Conservation (phyloP, 2,888 invertebrate species). For the Tachina fera region DNA sequence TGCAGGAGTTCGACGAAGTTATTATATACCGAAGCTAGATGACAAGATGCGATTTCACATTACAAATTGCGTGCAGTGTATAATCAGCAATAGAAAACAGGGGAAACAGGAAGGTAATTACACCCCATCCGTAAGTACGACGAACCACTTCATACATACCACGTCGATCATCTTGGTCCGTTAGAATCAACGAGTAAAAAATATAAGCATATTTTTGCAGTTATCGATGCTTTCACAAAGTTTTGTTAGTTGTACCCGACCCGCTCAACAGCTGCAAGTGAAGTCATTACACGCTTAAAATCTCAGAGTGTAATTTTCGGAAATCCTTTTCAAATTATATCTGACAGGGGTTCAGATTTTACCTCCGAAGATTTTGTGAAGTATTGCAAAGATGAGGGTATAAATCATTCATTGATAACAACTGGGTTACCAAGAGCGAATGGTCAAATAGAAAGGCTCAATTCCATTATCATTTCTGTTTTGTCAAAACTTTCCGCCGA, state of each 20-base stretch:
- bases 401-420: slow-evolving; percentile 48
- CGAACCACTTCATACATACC: not conserved
- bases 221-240: not conserved
- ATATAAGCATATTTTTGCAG: not conserved
- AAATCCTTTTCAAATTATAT: slow-evolving; percentile 77
- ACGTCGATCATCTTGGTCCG: not conserved
- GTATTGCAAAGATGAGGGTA: slow-evolving; percentile 77
- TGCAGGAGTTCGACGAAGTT: slow-evolving; percentile 46
- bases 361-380: slow-evolving; percentile 74
- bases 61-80: too few species aligned
- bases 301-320: slow-evolving; percentile 78
- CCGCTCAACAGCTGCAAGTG: not conserved
- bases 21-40: slow-evolving; percentile 52
- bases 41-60: slow-evolving; percentile 55
- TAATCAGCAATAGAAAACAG: slow-evolving; percentile 36
- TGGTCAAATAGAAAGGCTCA: slow-evolving; percentile 45
- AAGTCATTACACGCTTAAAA: not conserved
- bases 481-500: slow-evolving; percentile 51
- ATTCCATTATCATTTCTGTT: slow-evolving; percentile 38
- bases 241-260: slow-evolving; percentile 7
- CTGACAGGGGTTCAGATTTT: slow-evolving; percentile 77
- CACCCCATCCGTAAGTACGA: slow-evolving; percentile 37
- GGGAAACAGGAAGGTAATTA: slow-evolving; percentile 41
- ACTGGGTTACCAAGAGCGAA: slow-evolving; percentile 27
- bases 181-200: not conserved